Conservation (phyloP, 2,888 invertebrate genomes). For the Lissonota sp. region DNA sequence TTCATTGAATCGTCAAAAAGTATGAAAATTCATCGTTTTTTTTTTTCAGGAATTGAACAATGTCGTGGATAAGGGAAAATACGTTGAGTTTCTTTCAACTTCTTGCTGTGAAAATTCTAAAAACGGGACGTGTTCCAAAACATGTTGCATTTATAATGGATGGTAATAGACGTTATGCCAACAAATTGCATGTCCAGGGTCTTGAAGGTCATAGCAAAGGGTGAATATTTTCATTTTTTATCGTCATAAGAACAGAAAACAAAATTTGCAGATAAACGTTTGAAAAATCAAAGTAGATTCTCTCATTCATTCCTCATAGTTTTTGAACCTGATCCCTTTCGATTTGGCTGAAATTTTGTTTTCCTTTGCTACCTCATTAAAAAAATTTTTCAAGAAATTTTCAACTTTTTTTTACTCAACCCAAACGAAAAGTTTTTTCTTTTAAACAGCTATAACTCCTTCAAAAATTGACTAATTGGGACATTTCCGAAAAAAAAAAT, state of each 20-base stretch:
- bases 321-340: no score
- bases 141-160: conserved; percentile 99
- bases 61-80: conserved; percentile 93
- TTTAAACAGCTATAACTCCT: no score
- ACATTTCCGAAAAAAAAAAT: no score
- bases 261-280: not conserved
- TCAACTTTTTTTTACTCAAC: no score
- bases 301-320: no score
- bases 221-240: conserved; percentile 79
- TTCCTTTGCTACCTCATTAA: no score
- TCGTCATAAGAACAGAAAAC: not conserved
- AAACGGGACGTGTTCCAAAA: conserved; percentile 92
- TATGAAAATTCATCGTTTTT: not conserved
- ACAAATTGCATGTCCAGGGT: conserved; percentile 90
- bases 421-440: no score
- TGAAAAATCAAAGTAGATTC: no score
- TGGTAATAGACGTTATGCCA: conserved; percentile 97
- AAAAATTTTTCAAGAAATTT: no score
- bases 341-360: no score
- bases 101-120: conserved; percentile 90
- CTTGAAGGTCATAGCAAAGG: conserved; percentile 93
- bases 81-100: conserved; percentile 91
- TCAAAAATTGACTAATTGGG: no score
- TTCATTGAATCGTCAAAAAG: not conserved
- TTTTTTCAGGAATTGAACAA: conserved; percentile 73